Conservation (phyloP, 2,113 vertebrate species). For the Tachysurus fulvidraco region DNA sequence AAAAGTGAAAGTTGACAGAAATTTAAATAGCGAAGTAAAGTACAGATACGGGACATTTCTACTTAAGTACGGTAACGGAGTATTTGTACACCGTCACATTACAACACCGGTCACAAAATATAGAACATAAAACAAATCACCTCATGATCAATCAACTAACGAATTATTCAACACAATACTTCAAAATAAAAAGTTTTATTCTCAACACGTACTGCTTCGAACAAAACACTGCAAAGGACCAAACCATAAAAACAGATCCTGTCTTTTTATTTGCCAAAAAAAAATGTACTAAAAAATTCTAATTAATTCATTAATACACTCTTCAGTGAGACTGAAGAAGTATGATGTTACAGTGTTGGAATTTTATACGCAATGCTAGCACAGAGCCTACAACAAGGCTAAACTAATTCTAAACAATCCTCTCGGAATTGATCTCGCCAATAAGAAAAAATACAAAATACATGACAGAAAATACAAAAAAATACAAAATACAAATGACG, state of each 20-base stretch:
- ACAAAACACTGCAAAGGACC: not conserved
- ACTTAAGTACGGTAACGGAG: too few relatives aligned
- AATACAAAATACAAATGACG: not conserved
- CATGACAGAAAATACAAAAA: not conserved
- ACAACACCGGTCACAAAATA: not conserved
- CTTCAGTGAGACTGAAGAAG: not conserved
- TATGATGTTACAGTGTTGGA: not conserved
- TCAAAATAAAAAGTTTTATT: not conserved
- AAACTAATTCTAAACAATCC: not conserved
- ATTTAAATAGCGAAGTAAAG: too few relatives aligned
- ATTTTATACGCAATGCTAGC: not conserved
- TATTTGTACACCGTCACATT: too few relatives aligned
- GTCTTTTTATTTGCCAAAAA: not conserved
- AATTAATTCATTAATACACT: not conserved
- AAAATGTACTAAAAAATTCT: not conserved
- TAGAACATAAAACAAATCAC: not conserved
- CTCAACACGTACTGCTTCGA: not conserved
- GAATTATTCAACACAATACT: not conserved
- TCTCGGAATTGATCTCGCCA: not conserved
- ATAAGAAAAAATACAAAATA: not conserved
- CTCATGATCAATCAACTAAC: not conserved
- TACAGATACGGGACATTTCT: too few relatives aligned
- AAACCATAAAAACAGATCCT: not conserved
- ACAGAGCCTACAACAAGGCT: too few relatives aligned
- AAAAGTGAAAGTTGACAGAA: too few relatives aligned